Base-by-base conservation (phyloP, 2,888 invertebrate species). In the Odontomyia ornata region DNA sequence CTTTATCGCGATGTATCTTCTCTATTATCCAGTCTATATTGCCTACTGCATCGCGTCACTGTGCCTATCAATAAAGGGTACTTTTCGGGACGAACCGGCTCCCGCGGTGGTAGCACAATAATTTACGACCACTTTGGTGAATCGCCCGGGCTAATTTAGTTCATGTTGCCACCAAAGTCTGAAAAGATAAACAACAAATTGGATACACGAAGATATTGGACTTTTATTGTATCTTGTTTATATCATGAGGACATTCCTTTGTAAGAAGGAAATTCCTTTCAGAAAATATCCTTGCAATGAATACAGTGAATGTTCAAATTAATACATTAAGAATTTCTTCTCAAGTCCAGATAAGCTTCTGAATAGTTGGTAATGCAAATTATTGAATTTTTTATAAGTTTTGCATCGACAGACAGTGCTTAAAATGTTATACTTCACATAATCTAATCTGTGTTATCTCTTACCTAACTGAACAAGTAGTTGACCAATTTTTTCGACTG, bases 201-300 rank as follows among this genome's bases (percentile, higher is more conserved):
- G 71, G 77, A 46, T 52, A 62, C 62, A 67, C 23, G 18, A 23
- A 27, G 21, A 47, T 28, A 36, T 23, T 36, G 15, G 30, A 73
- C 57, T 30, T 73, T 73, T 60, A 36, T 60, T 73, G 64, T 75
- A 69, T 77, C 75, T 60, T 77, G 65, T 78, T 78, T 78, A 75
- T 78, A 78, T 77, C 77, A 77, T 57, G 28, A 78, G 71, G 76
- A 77, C 77, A 78, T 77, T 78, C 75, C 65, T 76, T 36, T 23
- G 71, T 9, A 71, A 69, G 36, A 62, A 69, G 46, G 27, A 23
- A 36, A 67, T 46, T 30, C 43, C 43, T 60, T 60, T 5, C 56
- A 1, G 36, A 43, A 47, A 28, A 13, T 28, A 15, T 69, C 46
- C 46, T 46, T 46, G 5, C 23, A 9, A 15, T 52, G 15, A 9